Conservation (phyloP, 1,140 invertebrate species). For the Drosophila sulfurigaster region DNA sequence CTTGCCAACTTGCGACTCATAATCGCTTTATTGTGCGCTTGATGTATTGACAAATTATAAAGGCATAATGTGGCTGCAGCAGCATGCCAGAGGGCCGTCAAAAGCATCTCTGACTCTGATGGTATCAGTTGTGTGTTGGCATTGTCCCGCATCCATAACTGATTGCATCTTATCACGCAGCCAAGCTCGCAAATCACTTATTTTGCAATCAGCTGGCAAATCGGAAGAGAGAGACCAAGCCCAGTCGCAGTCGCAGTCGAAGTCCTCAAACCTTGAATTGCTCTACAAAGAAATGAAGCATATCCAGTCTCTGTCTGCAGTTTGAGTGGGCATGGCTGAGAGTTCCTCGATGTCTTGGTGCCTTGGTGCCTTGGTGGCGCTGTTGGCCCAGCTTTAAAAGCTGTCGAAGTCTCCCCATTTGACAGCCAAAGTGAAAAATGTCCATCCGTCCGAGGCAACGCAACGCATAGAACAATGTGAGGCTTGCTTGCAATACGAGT, state of each 20-base stretch:
- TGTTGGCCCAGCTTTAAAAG: slow-evolving; percentile 45
- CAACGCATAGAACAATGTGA: slow-evolving; percentile 58
- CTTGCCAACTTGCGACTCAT: slow-evolving; percentile 39
- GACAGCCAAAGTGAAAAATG: slow-evolving; percentile 72
- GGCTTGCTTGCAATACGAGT: slow-evolving; percentile 27
- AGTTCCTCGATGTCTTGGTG: slow-evolving; percentile 15
- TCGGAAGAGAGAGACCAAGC: slow-evolving; percentile 21
- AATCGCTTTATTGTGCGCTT: slow-evolving; percentile 80
- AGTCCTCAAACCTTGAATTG: slow-evolving; percentile 17
- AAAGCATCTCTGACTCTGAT: neutral
- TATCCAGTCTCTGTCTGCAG: neutral
- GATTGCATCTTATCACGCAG: slow-evolving; percentile 62
- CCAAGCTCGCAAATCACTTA: slow-evolving; percentile 68
- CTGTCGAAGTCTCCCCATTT: slow-evolving; percentile 64
- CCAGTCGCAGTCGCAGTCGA: neutral
- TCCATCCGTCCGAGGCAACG: slow-evolving; percentile 34
- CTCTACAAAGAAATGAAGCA: slow-evolving; percentile 27
- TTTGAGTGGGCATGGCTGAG: slow-evolving; percentile 23
- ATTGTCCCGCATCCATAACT: slow-evolving; percentile 23
- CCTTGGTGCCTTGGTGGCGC: slow-evolving; percentile 25
- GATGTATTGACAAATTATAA: slow-evolving; percentile 82
- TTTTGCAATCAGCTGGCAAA: slow-evolving; percentile 68
- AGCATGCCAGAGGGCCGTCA: neutral
- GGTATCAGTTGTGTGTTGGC: neutral
- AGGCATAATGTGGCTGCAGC: slow-evolving; percentile 44